Percentiles rank a stretch among this genome's conserved stretches.
phyloP scores from a whole-genome alignment of 1,140 invertebrate species.

The Acyrthosiphon pisum region DNA sequence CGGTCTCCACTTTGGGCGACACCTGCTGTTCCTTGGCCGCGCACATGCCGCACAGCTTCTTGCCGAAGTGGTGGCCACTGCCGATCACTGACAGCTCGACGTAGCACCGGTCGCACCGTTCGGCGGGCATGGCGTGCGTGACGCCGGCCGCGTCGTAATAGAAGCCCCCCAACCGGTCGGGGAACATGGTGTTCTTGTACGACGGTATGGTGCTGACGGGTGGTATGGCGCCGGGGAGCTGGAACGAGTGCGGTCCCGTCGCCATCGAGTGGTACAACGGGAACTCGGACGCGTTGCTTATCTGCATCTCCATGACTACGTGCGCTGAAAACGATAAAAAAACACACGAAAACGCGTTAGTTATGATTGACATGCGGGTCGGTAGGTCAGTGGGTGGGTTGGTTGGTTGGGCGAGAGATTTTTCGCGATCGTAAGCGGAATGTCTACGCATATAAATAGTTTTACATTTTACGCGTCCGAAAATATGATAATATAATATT shows the following conservation, averaged over 20 bases:
- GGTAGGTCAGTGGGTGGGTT: neutral
- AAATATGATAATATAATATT: neutral
- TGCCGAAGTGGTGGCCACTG: constrained; percentile 38
- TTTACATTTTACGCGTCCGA: neutral
- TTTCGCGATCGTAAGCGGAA: neutral
- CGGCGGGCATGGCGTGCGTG: constrained; percentile 14
- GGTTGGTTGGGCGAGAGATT: neutral
- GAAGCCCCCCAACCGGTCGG: constrained; percentile 49
- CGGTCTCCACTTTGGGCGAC: constrained; percentile 49
- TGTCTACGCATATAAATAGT: neutral
- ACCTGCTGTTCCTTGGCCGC: constrained; percentile 47
- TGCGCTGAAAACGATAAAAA: constrained; percentile 44
- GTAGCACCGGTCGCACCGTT: constrained; percentile 50
- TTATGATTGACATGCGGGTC: neutral
- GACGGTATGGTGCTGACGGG: constrained; percentile 36
- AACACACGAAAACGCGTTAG: neutral
- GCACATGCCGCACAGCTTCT: constrained; percentile 48
- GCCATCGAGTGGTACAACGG: constrained; percentile 54
- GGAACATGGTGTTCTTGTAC: constrained; percentile 54
- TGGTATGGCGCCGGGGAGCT: constrained; percentile 50
- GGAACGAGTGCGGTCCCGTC: constrained; percentile 52
- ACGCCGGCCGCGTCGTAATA: constrained; percentile 48
- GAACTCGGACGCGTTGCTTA: constrained; percentile 54
- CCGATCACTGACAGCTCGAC: constrained; percentile 26
- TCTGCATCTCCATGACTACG: constrained; percentile 56